phyloP scores from a whole-genome alignment of 2,113 vertebrate species.

The Oreotrochilus melanogaster region DNA sequence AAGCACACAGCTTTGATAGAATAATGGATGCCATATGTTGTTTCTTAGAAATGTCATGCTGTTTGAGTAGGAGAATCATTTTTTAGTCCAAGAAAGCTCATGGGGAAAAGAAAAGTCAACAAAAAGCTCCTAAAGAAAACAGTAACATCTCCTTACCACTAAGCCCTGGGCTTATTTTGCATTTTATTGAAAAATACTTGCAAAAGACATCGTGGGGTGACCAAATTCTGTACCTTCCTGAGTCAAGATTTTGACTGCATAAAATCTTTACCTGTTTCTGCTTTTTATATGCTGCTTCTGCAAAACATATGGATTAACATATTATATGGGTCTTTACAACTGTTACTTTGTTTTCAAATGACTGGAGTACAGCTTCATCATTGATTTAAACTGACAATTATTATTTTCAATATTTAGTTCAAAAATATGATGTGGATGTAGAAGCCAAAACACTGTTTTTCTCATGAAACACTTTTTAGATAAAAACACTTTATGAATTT shows the following conservation, averaged over 20 bases:
- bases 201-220: constrained; percentile 12
- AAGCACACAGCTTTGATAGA: background rate
- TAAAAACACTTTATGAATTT: background rate
- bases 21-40: constrained; percentile 60
- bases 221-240: background rate
- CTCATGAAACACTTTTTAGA: background rate
- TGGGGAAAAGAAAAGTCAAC: constrained; percentile 29
- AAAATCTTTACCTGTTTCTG: background rate
- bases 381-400: background rate
- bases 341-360: background rate
- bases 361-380: background rate
- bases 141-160: background rate
- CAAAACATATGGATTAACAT: background rate
- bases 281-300: background rate
- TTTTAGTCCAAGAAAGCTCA: constrained; percentile 46
- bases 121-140: constrained; percentile 22
- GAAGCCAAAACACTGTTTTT: background rate
- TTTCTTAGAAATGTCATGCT: constrained; percentile 51
- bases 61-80: constrained; percentile 33
- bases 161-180: background rate
- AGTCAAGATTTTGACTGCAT: background rate
- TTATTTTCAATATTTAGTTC: background rate
- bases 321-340: background rate
- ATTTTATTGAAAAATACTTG: constrained; percentile 29
- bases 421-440: background rate